Evolutionary conservation across 2,113 vertebrate species (phyloP), one percentile per base, ranked within the genome.

Genomic region (Mus musculus): DNA sequence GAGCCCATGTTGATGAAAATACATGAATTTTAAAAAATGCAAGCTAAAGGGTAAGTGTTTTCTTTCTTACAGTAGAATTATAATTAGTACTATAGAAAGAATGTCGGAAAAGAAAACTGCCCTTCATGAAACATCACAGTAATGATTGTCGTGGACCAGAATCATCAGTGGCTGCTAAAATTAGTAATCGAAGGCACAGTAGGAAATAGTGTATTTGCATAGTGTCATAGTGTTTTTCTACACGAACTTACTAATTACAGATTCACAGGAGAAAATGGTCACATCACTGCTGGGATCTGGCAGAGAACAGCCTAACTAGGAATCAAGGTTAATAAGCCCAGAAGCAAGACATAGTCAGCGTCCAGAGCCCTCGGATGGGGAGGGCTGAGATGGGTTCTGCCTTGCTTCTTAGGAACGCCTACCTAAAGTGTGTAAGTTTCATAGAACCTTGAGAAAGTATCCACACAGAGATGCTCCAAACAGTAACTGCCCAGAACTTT

Each of bases 101-200:
- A 85, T 76, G n/a, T 76, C 75, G 33, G 63, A 85, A 92, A 59
- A 90, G 85, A 54, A 88, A 92, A 80, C 81, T 30, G 24, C 11
- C 7, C 63, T 94, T 93, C 61, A 46, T 71, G 42, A 67, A 72
- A 69, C 75, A 95, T 80, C 30, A 80, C 5, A 52, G 17, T 85
- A 89, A 49, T 54, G 61, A 59, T 52, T 42, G 30, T 71, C 61
- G 13, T 10, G 93, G n/a, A 72, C 14, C 49, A 76, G 46, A 87
- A n/a, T 95, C 75, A 82, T 78, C 59, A 67, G 61, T 52, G 19
- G 16, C 75, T 85, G 33, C 86, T 88, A 80, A 91, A 94, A 80
- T 88, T 86, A 76, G 75, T 91, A 39, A 33, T 26, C 7, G 30
- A 17, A 73, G 69, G 22, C 54, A 52, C 33, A 19, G 30, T 91